Evolutionary conservation across 2,888 invertebrate genomes (phyloP).

Genomic region (Rosalia funebris): DNA sequence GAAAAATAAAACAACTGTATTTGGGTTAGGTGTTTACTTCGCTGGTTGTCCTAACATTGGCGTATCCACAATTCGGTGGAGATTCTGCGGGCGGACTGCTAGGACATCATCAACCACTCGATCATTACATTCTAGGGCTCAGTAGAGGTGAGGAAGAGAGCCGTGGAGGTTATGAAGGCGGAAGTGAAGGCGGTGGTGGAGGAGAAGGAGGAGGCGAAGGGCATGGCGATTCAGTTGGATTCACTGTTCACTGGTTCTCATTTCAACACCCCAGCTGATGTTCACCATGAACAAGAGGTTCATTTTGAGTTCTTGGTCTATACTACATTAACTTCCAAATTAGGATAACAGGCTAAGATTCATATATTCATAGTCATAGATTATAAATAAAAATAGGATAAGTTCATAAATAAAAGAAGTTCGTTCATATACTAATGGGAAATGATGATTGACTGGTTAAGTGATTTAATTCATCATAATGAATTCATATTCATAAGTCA

Average conservation of each 20-base stretch:
- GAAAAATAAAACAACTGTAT: too few species aligned
- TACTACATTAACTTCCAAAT: too few species aligned
- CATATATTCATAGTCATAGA: too few species aligned
- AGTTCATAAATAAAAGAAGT: too few species aligned
- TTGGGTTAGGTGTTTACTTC: conserved; percentile 42
- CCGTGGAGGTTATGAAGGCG: conserved; percentile 33
- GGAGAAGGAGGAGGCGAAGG: conserved; percentile 23
- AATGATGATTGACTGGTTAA: too few species aligned
- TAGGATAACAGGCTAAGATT: too few species aligned
- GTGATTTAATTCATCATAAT: too few species aligned
- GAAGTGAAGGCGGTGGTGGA: conserved; percentile 23
- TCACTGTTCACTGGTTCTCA: conserved; percentile 50
- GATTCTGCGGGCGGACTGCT: conserved; percentile 48
- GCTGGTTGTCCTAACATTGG: conserved; percentile 34
- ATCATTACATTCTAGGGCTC: conserved; percentile 46
- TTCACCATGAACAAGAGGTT: conserved; percentile 54
- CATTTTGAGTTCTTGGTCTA: too few species aligned
- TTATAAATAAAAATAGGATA: too few species aligned
- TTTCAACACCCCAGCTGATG: conserved; percentile 54
- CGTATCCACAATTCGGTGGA: conserved; percentile 43
- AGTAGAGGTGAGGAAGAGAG: conserved; percentile 48
- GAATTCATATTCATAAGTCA: too few species aligned
- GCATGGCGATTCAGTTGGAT: conserved; percentile 41
- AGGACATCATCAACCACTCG: conserved; percentile 42
- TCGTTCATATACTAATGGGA: too few species aligned